Base-by-base conservation (phyloP, 2,113 vertebrate genomes). In the Brachypodius melanocephalos region DNA sequence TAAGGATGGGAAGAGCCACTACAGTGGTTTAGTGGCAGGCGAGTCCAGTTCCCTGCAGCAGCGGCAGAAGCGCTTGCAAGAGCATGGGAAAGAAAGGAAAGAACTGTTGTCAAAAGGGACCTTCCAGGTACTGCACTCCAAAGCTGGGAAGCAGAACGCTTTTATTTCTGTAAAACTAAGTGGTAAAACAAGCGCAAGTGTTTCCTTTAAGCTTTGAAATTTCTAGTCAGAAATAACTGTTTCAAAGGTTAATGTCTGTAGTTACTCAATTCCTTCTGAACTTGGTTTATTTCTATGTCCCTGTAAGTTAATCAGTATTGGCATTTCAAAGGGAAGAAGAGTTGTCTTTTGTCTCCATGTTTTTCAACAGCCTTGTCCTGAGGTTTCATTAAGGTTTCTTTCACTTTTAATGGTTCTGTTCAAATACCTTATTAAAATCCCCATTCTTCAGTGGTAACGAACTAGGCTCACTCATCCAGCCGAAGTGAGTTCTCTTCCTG, bases 71-170 rank as follows among this genome's bases (percentile, higher is more conserved):
- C 98, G 98, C n/a, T 95, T 98, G 61, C 98, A 99, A 92, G 98
- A 99, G 24, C 98, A 99, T 1, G 99, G 99, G 96, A 99, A 99
- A 79, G 98, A 99, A 85, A 98, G 99, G 85, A 99, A 98, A 91
- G 99, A 99, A 73, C 98, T 99, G 55, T 97, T 99, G 66, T 98
- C 98, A 0, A 99, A 98, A 94, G 97, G 98, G 14, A 71, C 96
- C 26, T 74, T 94, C 84, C 99, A 99, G 99, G 99, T 99, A 97
- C 32, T 20, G 11, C 17, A 4, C 57, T 49, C 25, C 8, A 24
- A 22, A 22, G 69, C 43, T 45, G 6, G 24, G 40, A 51, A 61
- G 52, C 2, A 6, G 40, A 17, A 65, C 32, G 51, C 61, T 78
- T 36, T 7, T 49, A 2, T 63, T 84, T 66, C 42, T 79, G 48